A percentile compares a stretch with the other conserved stretches of the same genome.
phyloP scores from a whole-genome alignment of 1,140 invertebrate genomes.

The Ostrea denselamellosa region DNA sequence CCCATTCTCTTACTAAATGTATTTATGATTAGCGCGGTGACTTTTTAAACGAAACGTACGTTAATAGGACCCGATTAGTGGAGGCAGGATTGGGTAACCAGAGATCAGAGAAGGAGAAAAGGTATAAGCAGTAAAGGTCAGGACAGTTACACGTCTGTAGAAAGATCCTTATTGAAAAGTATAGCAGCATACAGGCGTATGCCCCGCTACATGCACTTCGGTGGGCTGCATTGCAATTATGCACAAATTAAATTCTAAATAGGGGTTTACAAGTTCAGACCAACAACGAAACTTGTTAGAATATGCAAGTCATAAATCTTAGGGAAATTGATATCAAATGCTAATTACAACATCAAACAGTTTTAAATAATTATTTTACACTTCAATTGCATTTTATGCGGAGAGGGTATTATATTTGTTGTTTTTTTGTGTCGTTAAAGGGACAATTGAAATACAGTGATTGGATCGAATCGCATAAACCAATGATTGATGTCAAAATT shows the following conservation, averaged over 20 bases:
- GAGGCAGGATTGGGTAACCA: background rate
- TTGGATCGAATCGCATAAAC: background rate
- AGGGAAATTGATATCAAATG: background rate
- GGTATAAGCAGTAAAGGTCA: background rate
- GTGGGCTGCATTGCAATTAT: background rate
- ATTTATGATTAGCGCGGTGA: background rate
- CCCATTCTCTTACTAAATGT: too few species aligned
- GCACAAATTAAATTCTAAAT: background rate
- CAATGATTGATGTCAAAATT: too few species aligned
- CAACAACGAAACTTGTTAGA: background rate
- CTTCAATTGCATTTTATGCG: background rate
- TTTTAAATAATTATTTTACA: conserved; percentile 13
- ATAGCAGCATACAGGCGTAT: background rate
- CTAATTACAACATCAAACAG: background rate
- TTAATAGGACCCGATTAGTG: too few species aligned
- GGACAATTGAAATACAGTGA: too few species aligned
- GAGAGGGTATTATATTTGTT: too few species aligned
- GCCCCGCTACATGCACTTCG: background rate
- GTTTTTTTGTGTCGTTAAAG: too few species aligned
- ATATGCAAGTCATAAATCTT: background rate
- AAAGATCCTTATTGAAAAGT: too few species aligned
- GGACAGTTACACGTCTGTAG: background rate
- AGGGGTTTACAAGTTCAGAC: background rate
- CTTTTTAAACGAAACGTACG: background rate
- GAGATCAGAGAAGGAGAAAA: background rate